phyloP scores from a whole-genome alignment of 2,888 invertebrate species.

The Drosophila mettleri region DNA sequence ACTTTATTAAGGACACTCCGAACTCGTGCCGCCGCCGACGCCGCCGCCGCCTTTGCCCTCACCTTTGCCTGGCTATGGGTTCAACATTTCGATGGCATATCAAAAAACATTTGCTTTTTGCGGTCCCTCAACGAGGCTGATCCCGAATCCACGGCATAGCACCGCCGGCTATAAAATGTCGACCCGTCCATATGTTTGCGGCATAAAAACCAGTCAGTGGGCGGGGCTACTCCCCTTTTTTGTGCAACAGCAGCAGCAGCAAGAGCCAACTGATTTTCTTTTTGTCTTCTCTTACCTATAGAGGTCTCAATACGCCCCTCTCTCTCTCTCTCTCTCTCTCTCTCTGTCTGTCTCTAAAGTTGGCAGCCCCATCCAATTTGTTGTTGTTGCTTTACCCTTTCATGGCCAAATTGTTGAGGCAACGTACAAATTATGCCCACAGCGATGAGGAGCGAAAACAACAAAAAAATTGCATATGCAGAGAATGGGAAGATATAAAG shows the following conservation, averaged over 20 bases:
- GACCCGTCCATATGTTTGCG: slow-evolving; percentile 75
- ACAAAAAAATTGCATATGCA: slow-evolving; percentile 25
- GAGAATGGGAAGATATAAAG: slow-evolving; percentile 12
- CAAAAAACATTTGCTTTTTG: slow-evolving; percentile 70
- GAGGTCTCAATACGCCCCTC: too few relatives aligned
- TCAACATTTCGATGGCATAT: slow-evolving; percentile 57
- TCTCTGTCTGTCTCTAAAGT: slow-evolving; percentile 24
- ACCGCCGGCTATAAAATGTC: slow-evolving; percentile 74
- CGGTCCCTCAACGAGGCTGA: slow-evolving; percentile 66
- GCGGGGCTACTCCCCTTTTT: slow-evolving; percentile 3
- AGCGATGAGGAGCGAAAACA: slow-evolving; percentile 53
- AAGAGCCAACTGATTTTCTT: slow-evolving; percentile 41
- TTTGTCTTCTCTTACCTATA: slow-evolving; percentile 32
- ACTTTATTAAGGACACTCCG: slow-evolving; percentile 78
- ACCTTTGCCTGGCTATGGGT: slow-evolving; percentile 5
- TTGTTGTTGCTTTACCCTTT: slow-evolving; percentile 70
- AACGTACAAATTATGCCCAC: slow-evolving; percentile 76
- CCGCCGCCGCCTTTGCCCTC: background rate
- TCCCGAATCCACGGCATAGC: slow-evolving; percentile 42
- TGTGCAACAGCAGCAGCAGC: background rate
- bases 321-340: slow-evolving; percentile 1
- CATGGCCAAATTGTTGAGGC: slow-evolving; percentile 74
- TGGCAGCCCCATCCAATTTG: slow-evolving; percentile 51
- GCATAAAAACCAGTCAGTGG: slow-evolving; percentile 32
- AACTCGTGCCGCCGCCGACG: background rate